These are phyloP conservation scores for Entomobrya multifasciata DNA, from an alignment of 2,888 invertebrate genomes.

Conservation along the genomic window DNA sequence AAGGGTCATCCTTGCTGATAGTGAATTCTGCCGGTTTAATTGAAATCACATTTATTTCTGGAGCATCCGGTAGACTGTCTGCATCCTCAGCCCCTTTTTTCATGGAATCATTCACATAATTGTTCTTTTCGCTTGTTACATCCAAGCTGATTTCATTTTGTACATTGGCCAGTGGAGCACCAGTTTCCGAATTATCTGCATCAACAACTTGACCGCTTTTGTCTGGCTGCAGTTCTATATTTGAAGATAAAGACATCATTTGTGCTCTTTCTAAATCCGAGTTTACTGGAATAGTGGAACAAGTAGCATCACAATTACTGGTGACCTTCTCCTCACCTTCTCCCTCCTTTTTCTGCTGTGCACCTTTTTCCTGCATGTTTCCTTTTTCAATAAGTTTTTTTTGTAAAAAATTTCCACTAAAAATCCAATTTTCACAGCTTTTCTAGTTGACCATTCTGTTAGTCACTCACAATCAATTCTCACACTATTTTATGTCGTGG, in stretches of 20 bases:
- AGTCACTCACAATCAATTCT: too few relatives aligned
- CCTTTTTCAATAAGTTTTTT: too few relatives aligned
- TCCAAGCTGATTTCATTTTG: background rate
- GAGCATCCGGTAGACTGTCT: background rate
- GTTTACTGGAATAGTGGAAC: background rate
- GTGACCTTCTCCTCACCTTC: background rate
- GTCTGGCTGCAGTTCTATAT: background rate
- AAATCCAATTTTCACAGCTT: too few relatives aligned
- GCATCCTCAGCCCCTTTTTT: background rate
- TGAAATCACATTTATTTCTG: background rate
- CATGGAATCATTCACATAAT: background rate
- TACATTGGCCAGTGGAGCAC: background rate
- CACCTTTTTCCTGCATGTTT: slow-evolving; percentile 6
- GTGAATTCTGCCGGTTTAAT: background rate
- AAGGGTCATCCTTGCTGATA: slow-evolving; percentile 32
- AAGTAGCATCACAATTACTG: background rate
- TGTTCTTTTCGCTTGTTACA: background rate
- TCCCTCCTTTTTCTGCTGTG: slow-evolving; percentile 6
- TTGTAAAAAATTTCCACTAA: too few relatives aligned
- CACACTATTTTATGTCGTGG: too few relatives aligned
- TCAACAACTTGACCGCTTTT: background rate
- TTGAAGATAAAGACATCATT: background rate
- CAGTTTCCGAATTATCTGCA: background rate
- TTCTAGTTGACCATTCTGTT: too few relatives aligned
- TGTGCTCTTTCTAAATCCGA: background rate